Evolutionary conservation across 2,797 vertebrate species (phyloP).

Genomic region (Stomatorhinus walkeri): DNA sequence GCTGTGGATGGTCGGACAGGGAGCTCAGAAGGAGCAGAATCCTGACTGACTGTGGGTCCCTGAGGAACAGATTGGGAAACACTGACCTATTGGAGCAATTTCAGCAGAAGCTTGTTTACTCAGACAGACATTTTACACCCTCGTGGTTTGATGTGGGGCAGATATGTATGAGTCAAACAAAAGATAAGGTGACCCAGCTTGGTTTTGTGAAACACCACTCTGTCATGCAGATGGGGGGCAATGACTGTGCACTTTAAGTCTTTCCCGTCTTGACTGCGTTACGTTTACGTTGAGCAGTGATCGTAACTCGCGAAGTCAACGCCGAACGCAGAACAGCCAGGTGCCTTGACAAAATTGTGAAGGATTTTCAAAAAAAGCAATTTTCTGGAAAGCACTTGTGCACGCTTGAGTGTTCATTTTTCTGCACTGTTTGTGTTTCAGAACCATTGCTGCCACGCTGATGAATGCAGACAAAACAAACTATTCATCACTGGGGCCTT

Average conservation of each 20-base stretch:
- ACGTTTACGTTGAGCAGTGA: neutral
- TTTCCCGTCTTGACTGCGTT: neutral
- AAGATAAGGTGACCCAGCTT: neutral
- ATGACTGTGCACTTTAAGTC: neutral
- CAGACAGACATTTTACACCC: neutral
- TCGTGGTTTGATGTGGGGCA: neutral
- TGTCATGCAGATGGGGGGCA: neutral
- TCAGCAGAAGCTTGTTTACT: neutral
- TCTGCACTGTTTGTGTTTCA: neutral
- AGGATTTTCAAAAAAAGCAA: neutral
- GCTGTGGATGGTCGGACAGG: neutral
- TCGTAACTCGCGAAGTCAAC: neutral
- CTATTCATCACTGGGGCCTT: neutral
- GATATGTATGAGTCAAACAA: neutral
- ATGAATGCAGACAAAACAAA: neutral
- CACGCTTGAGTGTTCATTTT: neutral
- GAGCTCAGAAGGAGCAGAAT: no score
- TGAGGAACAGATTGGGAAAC: neutral
- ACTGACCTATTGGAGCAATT: no score
- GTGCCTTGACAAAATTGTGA: neutral
- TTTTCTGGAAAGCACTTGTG: neutral
- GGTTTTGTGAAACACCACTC: neutral
- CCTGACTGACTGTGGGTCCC: no score
- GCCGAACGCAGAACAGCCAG: neutral
- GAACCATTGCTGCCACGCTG: neutral